Evolutionary conservation across 2,888 invertebrate genomes (phyloP).

Genomic region (Geotrupes spiniger): DNA sequence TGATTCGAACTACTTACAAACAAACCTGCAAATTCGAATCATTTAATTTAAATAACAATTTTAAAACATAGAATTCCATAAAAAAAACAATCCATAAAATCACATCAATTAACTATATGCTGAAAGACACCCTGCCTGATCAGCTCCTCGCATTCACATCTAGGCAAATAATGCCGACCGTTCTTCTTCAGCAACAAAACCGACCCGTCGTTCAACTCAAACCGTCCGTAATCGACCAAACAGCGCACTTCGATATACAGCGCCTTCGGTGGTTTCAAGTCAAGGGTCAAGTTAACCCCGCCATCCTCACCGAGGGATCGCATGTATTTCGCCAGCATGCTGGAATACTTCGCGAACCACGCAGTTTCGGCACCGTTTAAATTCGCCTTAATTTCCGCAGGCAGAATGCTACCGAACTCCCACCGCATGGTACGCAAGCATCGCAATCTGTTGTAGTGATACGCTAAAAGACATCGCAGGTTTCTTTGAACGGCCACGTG

Average conservation of each 20-base stretch:
- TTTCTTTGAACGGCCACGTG: slow-evolving; percentile 86
- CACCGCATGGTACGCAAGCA: slow-evolving; percentile 85
- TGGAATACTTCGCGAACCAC: slow-evolving; percentile 89
- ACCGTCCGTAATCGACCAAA: slow-evolving; percentile 85
- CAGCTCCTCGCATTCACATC: slow-evolving; percentile 84
- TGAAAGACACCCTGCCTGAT: slow-evolving; percentile 87
- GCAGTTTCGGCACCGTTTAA: slow-evolving; percentile 78
- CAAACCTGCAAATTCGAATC: too few relatives aligned
- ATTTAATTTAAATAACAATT: too few relatives aligned
- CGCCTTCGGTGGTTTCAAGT: slow-evolving; percentile 88
- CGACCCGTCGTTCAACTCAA: slow-evolving; percentile 93
- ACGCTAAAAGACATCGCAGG: slow-evolving; percentile 83
- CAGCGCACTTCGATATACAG: slow-evolving; percentile 91
- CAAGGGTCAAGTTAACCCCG: slow-evolving; percentile 82
- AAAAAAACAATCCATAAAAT: too few relatives aligned
- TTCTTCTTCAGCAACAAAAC: slow-evolving; percentile 84
- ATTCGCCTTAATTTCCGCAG: slow-evolving; percentile 76
- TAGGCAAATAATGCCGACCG: slow-evolving; percentile 85
- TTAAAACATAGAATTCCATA: too few relatives aligned
- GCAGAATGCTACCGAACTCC: slow-evolving; percentile 93
- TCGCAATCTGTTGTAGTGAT: slow-evolving; percentile 76
- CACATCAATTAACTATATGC: slow-evolving; percentile 55
- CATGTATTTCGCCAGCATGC: slow-evolving; percentile 85
- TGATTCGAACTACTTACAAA: too few relatives aligned
- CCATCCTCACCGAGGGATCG: slow-evolving; percentile 78